A percentile compares a stretch with the other conserved stretches of the same genome.
These are phyloP conservation scores for Formica exsecta DNA, from an alignment of 1,140 invertebrate genomes.

Conservation along the genomic window DNA sequence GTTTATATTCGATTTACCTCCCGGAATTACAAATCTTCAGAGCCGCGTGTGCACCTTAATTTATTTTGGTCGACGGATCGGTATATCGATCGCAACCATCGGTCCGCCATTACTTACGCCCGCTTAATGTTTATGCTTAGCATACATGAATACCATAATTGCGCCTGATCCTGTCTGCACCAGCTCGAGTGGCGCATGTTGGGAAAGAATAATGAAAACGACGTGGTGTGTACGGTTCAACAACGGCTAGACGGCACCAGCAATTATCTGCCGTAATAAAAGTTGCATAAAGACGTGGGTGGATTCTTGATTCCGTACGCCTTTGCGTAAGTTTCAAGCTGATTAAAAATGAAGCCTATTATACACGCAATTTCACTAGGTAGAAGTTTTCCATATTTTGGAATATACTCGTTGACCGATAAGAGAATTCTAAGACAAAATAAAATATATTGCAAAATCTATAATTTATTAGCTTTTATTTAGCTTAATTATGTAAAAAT, in stretches of 20 bases:
- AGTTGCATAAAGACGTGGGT: slow-evolving; percentile 39
- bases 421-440: not conserved
- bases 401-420: not conserved
- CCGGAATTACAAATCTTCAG: slow-evolving; percentile 48
- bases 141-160: slow-evolving; percentile 44
- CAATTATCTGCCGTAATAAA: slow-evolving; percentile 4
- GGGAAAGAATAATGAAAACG: slow-evolving; percentile 41
- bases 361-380: not conserved
- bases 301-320: not conserved
- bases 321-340: slow-evolving; percentile 8
- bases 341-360: slow-evolving; percentile 5
- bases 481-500: no score
- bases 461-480: no score
- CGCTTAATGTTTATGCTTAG: slow-evolving; percentile 52
- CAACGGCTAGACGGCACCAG: not conserved
- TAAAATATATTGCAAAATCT: no score
- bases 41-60: slow-evolving; percentile 43
- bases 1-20: slow-evolving; percentile 57
- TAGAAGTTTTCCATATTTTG: not conserved
- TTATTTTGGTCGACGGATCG: slow-evolving; percentile 52
- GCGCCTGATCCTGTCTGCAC: not conserved
- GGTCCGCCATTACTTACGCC: slow-evolving; percentile 31
- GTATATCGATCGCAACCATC: slow-evolving; percentile 51
- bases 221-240: not conserved
- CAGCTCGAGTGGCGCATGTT: slow-evolving; percentile 3